Base-by-base conservation (phyloP, 35 echinoderm and acorn worm genomes). In the Anneissia japonica region DNA sequence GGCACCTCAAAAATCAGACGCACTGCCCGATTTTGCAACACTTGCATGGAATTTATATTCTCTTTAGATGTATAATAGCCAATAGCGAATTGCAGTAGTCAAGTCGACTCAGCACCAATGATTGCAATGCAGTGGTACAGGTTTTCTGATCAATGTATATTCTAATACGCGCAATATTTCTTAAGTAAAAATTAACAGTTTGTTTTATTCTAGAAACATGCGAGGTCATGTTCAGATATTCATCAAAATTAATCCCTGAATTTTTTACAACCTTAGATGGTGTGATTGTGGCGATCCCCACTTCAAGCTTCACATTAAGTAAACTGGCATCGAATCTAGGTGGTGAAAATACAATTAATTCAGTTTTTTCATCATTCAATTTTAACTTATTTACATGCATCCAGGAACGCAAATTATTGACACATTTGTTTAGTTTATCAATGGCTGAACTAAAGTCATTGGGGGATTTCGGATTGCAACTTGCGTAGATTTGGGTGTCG, bases 331-430 rank as follows among this genome's bases (percentile, higher is more conserved):
- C 26, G 26, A 64, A 64, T 12, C 32, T 10, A 32, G 11, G 32
- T 16, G 76, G 36, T 35, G 32, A 37, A 37, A 77, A 4, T 11
- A 77, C 11, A 37, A 77, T 34, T 12, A 81, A 26, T 40, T 81
- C 79, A 3, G 79, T 81, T 81, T 39, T 38, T 35, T 4, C 4
- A 26, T 81, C 36, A 39, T 81, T 81, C 0, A 81, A 39, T 39
- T 81, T 37, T 39, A 81, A 30, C 28, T 81, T 81, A 40, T 81
- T 39, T n/a, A 39, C 0, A 64, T 64, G 1, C 79, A 81, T 81
- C 77, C 77, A 79, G 4, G 1, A 0, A 14, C 30, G 38, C 16
- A 81, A 38, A 9, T 40, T 6, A 39, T 30, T 7, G 40, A 81
- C n/a, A 4, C n/a, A n/a, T n/a, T n/a, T n/a, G n/a, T n/a, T n/a